These are phyloP conservation scores for Halictus rubicundus DNA, from an alignment of 1,140 invertebrate genomes.

Conservation along the genomic window DNA sequence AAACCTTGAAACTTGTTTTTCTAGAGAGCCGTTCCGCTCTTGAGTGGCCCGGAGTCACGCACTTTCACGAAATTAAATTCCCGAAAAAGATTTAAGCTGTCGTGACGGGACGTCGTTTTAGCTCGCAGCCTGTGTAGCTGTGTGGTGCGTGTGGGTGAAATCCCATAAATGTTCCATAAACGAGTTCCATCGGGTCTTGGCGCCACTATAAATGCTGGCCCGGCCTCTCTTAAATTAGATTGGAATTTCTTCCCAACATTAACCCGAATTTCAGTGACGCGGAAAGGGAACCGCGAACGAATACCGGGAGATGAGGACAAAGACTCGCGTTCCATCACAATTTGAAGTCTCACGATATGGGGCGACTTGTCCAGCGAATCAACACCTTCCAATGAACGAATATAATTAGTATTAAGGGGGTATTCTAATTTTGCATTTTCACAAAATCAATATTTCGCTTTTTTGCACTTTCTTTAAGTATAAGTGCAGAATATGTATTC, in stretches of 20 bases:
- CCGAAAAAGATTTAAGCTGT: conserved; percentile 17
- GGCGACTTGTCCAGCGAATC: no score
- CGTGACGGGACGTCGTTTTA: not conserved
- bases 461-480: no score
- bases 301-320: no score
- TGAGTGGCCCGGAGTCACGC: not conserved
- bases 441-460: no score
- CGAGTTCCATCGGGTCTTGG: conserved; percentile 29
- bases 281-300: not conserved
- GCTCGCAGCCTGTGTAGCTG: not conserved
- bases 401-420: no score
- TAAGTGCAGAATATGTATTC: no score
- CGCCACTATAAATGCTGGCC: not conserved
- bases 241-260: conserved; percentile 1
- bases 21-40: not conserved
- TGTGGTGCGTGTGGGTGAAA: not conserved
- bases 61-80: conserved; percentile 10
- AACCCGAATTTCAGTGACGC: conserved; percentile 1
- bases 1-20: conserved; percentile 12
- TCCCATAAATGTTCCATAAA: conserved; percentile 16
- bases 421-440: no score
- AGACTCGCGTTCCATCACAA: no score
- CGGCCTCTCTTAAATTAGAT: not conserved
- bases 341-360: no score
- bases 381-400: no score